These are phyloP conservation scores for Parotia lawesii DNA, from an alignment of 2,113 vertebrate species.

Conservation along the genomic window DNA sequence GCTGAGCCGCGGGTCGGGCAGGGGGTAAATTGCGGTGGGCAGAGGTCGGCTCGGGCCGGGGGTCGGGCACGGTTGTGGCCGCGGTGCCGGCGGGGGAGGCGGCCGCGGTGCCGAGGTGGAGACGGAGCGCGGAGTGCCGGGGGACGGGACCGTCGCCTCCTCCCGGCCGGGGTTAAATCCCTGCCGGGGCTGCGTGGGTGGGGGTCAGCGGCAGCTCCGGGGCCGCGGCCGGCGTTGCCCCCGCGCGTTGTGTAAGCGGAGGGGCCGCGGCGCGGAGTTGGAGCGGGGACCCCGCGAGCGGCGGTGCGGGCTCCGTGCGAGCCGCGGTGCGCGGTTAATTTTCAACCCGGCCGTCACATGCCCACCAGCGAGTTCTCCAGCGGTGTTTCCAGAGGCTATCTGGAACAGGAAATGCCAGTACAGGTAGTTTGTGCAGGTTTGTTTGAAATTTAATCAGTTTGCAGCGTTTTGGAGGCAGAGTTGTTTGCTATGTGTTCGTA, in stretches of 20 bases:
- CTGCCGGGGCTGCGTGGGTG: background rate
- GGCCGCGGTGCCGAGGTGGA: background rate
- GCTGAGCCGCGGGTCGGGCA: background rate
- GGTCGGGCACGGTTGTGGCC: background rate
- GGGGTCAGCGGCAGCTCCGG: background rate
- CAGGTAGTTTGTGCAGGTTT: slow-evolving; percentile 23
- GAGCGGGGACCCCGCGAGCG: background rate
- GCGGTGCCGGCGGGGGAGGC: no score
- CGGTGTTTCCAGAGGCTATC: background rate
- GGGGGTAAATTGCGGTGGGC: accelerated
- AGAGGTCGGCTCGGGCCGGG: no score
- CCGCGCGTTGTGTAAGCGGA: background rate
- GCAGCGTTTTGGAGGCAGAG: background rate
- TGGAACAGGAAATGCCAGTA: slow-evolving; percentile 64
- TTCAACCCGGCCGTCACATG: slow-evolving; percentile 13
- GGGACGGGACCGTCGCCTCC: background rate
- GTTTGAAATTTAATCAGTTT: background rate
- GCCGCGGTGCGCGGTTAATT: background rate
- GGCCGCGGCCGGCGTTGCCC: background rate
- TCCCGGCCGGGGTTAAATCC: background rate
- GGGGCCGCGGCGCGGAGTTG: background rate
- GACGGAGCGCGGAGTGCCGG: background rate
- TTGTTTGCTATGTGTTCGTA: background rate
- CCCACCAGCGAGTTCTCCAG: background rate
- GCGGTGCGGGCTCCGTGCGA: background rate